Conservation (phyloP, 2,888 invertebrate species). For the Eupeodes latifasciatus region DNA sequence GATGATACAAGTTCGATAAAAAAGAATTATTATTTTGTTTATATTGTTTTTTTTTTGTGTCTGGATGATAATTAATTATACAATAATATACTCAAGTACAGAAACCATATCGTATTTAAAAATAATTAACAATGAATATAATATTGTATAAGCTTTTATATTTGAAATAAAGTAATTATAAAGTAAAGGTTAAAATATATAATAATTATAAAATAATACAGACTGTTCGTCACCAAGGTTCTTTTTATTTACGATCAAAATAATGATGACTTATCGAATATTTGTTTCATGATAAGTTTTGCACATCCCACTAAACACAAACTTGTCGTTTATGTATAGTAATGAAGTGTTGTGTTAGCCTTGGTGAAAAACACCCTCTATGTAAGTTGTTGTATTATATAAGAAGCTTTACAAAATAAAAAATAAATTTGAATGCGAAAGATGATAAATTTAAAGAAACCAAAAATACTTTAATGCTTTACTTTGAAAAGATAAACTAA, state of each 20-base stretch:
- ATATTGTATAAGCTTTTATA: constrained; percentile 47
- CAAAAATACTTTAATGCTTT: constrained; percentile 14
- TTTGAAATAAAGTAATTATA: constrained; percentile 42
- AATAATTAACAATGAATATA: constrained; percentile 72
- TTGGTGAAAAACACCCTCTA: neutral
- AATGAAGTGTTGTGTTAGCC: neutral
- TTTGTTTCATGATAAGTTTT: neutral
- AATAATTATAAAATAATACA: constrained; percentile 6
- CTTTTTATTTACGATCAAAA: neutral
- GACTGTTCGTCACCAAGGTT: neutral
- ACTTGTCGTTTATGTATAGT: neutral
- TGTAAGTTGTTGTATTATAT: neutral
- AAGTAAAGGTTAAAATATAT: constrained; percentile 51
- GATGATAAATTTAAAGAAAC: neutral
- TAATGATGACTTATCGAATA: neutral
- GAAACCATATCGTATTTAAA: constrained; percentile 77
- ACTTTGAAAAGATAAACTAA: neutral
- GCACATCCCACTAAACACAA: neutral
- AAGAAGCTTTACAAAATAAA: neutral
- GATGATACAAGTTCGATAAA: constrained; percentile 71
- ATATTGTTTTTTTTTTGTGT: constrained; percentile 17
- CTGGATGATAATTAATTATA: constrained; percentile 61
- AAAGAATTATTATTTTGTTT: constrained; percentile 53
- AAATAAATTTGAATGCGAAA: neutral
- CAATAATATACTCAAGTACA: constrained; percentile 70